Base-by-base conservation (phyloP, 1,140 invertebrate species). In the Elysia chlorotica region DNA sequence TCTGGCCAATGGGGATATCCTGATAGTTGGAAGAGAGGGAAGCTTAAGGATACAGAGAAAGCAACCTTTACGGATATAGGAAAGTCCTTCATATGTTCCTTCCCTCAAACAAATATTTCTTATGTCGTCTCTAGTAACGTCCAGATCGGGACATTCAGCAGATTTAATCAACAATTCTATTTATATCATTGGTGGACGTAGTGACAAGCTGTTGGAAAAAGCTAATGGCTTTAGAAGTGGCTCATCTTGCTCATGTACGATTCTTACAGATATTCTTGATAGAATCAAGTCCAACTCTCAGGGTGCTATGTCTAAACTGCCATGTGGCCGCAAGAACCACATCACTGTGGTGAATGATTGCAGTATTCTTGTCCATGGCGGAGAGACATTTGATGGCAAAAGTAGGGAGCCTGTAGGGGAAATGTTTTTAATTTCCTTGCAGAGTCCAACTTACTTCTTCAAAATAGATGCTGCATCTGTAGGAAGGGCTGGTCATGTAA, bases 11-110 rank as follows among this genome's bases (percentile, higher is more conserved):
- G 82, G 79, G 2, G 68, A 80, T 35, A 84, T 87, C 36, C 38
- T 86, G n/a, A 76, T 87, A 14, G 66, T 87, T 66, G 86, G 86
- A 14, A 62, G 86, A 57, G 85, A 87, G 59, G 86, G 86, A 48
- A 82, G 84, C 59, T 66, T 84, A 38, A 76, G 83, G 4, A 83
- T 76, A 23, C 84, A 85, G 74, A 74, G 84, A 63, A 73, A 77
- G 48, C 79, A 81, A n/a, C n/a, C n/a, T n/a, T n/a, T n/a, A n/a
- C n/a, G n/a, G n/a, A n/a, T n/a, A n/a, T n/a, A n/a, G n/a, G n/a
- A n/a, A n/a, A n/a, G n/a, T n/a, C n/a, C n/a, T n/a, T n/a, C n/a
- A n/a, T n/a, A n/a, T n/a, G n/a, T n/a, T n/a, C n/a, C n/a, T n/a
- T n/a, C n/a, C n/a, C n/a, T n/a, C n/a, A n/a, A n/a, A n/a, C n/a